These are phyloP conservation scores for Campoplex nolae DNA, from an alignment of 2,888 invertebrate genomes.

Conservation along the genomic window DNA sequence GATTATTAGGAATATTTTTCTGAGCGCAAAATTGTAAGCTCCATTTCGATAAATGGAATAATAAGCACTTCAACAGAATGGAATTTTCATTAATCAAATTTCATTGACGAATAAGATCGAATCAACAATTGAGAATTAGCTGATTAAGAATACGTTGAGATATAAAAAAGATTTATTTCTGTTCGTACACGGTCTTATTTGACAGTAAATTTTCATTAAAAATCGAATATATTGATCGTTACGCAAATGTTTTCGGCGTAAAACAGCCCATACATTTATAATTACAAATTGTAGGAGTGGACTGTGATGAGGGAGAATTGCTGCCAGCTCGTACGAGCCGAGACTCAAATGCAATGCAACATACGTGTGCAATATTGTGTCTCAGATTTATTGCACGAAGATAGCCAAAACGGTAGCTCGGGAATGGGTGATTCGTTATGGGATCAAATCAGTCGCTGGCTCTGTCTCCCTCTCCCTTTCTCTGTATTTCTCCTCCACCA, in stretches of 20 bases:
- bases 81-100: neutral
- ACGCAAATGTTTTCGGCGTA: neutral
- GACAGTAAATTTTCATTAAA: neutral
- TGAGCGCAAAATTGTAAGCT: neutral
- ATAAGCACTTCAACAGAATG: neutral
- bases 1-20: neutral
- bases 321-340: slow-evolving; percentile 12
- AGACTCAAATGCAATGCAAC: slow-evolving; percentile 2
- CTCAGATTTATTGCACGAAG: slow-evolving; percentile 70
- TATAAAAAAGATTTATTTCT: neutral
- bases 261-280: slow-evolving; percentile 40
- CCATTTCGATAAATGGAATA: neutral
- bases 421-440: slow-evolving; percentile 65
- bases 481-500: neutral
- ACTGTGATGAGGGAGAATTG: slow-evolving; percentile 38
- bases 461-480: slow-evolving; percentile 37
- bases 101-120: neutral
- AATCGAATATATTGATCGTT: neutral
- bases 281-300: slow-evolving; percentile 40
- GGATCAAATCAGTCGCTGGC: slow-evolving; percentile 66
- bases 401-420: slow-evolving; percentile 61
- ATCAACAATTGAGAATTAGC: neutral
- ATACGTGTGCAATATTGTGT: slow-evolving; percentile 64
- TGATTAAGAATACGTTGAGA: neutral
- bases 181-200: neutral